Base-by-base conservation (phyloP, 2,888 invertebrate genomes). In the Rhingia campestris region DNA sequence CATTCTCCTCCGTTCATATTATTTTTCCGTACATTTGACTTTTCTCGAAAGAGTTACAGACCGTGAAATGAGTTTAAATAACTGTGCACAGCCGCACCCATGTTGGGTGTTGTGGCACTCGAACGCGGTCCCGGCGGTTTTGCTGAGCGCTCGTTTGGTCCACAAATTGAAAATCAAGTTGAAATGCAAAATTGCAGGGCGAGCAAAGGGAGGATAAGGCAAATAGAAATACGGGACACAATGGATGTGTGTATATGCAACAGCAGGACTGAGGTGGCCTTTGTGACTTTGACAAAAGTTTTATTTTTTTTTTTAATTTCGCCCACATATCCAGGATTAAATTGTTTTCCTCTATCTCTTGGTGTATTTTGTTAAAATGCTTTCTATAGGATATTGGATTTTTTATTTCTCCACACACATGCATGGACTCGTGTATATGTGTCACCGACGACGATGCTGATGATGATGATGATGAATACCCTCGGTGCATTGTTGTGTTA, bases 141-240 rank as follows among this genome's bases (percentile, higher is more conserved):
- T 54, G 45, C 49, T n/a, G 45, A 32, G 49, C 49, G 49, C 37
- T 49, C 58, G 70, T 80, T 61, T 53, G 63, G 58, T 77, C 49
- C 41, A 69, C 79, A 84, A 84, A 84, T 84, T 84, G 84, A 79
- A 84, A 84, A 84, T 84, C 84, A 84, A 84, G 84, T 84, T 74
- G 79, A 74, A 70, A 70, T 80, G 74, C 74, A 84, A 79, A 79
- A 79, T 74, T 84, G 63, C 82, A 72, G 32, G 61, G 64, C 9
- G 14, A 33, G 12, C 6, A 54, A 49, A 49, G 49, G 30, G 41
- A 33, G 58, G 64, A 79, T 59, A 84, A 74, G 61, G 37, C 73
- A 82, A 82, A 82, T 63, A 73, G 63, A 64, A 81, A 72, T 59
- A 49, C 35, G 45, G 14, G 58, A 39, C 61, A 69, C 45, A 70